Evolutionary conservation across 2,888 invertebrate species (phyloP), one percentile per base, ranked within the genome.

Genomic region (Ditula angustiorana): DNA sequence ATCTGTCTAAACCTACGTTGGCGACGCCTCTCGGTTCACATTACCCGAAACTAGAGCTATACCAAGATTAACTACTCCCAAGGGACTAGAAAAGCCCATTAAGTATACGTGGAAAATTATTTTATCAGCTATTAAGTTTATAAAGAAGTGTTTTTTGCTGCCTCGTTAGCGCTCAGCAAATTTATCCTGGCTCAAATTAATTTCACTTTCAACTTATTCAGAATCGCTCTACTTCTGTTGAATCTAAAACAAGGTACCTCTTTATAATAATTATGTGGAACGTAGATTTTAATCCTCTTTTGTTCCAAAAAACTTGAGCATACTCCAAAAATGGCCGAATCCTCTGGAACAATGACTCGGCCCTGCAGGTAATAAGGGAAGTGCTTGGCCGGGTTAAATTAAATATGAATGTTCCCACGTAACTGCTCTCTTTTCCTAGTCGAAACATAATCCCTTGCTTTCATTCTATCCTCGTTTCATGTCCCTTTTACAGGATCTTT

Each of bases 401-500:
- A 83, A 85, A 84, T 82, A 84, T 83, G 74, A 69, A 79, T 75
- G 71, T 58, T 67, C 59, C 58, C 58, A 60, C 65, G 61, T 67
- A 67, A 67, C 64, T 67, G 69, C 59, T 67, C 66, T 67, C 58
- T 67, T 66, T 66, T 58, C 66, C 67, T 70, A 67, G 68, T 63
- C 33, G 64, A 65, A 63, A 65, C 64, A 61, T 80, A 80, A 82
- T 79, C 73, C 74, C 70, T 70, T 69, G 61, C 69, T 70, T 75
- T 75, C 75, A 74, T 72, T 72, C 68, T 71, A 71, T 77, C 72
- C 76, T 69, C 76, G 72, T 75, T 78, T 76, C 77, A 77, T 77
- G 76, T 73, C 72, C 71, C 71, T 79, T 83, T 83, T 83, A 83
- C 80, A 74, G 81, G 78, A 76, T 69, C 57, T 83, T 83, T 83